phyloP scores from a whole-genome alignment of 2,888 invertebrate species.

The Erpobdella octoculata region DNA sequence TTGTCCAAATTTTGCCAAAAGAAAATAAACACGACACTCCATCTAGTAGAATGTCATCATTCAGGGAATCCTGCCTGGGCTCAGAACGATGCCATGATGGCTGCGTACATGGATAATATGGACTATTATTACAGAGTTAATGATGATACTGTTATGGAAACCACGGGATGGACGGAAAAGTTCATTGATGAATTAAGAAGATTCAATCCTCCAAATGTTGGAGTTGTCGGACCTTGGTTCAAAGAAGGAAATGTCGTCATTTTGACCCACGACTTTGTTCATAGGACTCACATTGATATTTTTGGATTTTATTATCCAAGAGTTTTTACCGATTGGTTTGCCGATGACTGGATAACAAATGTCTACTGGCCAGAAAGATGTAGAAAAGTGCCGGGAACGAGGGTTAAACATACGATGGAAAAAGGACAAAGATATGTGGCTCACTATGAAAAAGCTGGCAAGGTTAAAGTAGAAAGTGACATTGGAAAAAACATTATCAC shows the following conservation, averaged over 20 bases:
- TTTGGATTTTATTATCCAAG: slow-evolving; percentile 40
- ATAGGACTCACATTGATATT: slow-evolving; percentile 39
- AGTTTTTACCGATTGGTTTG: slow-evolving; percentile 53
- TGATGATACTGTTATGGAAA: slow-evolving; percentile 39
- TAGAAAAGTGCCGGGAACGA: slow-evolving; percentile 34
- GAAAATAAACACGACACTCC: slow-evolving; percentile 35
- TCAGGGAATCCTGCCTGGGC: slow-evolving; percentile 39
- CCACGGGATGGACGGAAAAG: slow-evolving; percentile 37
- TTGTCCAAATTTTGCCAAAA: slow-evolving; percentile 30
- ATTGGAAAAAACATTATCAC: slow-evolving; percentile 36
- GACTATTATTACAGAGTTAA: slow-evolving; percentile 39
- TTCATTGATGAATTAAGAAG: slow-evolving; percentile 36
- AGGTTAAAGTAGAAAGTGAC: slow-evolving; percentile 36
- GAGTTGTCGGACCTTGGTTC: slow-evolving; percentile 39
- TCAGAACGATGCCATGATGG: slow-evolving; percentile 41
- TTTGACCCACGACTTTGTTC: slow-evolving; percentile 39
- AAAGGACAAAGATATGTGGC: slow-evolving; percentile 37
- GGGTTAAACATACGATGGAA: slow-evolving; percentile 39
- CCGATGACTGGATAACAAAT: slow-evolving; percentile 68
- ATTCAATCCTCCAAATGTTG: slow-evolving; percentile 38
- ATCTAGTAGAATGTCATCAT: slow-evolving; percentile 38
- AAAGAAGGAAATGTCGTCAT: slow-evolving; percentile 38
- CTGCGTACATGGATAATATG: slow-evolving; percentile 39
- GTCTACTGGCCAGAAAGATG: slow-evolving; percentile 40
- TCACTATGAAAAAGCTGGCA: slow-evolving; percentile 36